These are phyloP conservation scores for Odontomachus brunneus DNA, from an alignment of 1,140 invertebrate species.

Conservation along the genomic window DNA sequence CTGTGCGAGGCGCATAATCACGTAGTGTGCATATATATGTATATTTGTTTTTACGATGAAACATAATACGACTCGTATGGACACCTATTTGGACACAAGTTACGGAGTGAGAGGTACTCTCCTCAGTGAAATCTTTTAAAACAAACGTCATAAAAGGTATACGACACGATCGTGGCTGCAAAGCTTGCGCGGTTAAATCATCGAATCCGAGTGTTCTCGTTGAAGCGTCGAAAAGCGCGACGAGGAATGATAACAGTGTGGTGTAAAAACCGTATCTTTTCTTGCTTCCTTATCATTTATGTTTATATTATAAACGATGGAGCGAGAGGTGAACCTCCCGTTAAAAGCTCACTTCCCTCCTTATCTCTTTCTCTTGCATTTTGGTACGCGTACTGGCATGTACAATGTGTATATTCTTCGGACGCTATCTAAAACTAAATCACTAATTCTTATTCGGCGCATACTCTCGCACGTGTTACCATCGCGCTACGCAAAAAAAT, in stretches of 20 bases:
- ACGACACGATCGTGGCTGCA: neutral
- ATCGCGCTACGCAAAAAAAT: too few relatives aligned
- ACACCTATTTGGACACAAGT: conserved; percentile 8
- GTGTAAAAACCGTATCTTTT: neutral
- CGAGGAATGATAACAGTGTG: neutral
- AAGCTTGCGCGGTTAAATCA: neutral
- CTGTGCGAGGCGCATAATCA: neutral
- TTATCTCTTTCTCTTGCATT: too few relatives aligned
- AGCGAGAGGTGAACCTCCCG: neutral
- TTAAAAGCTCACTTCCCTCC: too few relatives aligned
- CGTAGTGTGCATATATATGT: neutral
- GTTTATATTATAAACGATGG: neutral
- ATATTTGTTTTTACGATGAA: conserved; percentile 15
- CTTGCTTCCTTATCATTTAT: neutral
- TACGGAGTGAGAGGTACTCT: neutral
- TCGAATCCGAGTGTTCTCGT: conserved; percentile 14
- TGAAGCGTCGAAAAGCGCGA: conserved; percentile 3
- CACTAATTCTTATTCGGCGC: too few relatives aligned
- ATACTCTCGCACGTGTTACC: too few relatives aligned
- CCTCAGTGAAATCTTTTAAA: conserved; percentile 16
- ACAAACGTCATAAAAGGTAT: neutral
- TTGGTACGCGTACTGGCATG: too few relatives aligned
- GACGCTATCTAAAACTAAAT: too few relatives aligned
- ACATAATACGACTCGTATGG: conserved; percentile 21
- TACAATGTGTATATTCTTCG: too few relatives aligned